A percentile compares a stretch with the other conserved stretches of the same genome.
phyloP scores from a whole-genome alignment of 2,888 invertebrate species.

The Odontothrips loti region DNA sequence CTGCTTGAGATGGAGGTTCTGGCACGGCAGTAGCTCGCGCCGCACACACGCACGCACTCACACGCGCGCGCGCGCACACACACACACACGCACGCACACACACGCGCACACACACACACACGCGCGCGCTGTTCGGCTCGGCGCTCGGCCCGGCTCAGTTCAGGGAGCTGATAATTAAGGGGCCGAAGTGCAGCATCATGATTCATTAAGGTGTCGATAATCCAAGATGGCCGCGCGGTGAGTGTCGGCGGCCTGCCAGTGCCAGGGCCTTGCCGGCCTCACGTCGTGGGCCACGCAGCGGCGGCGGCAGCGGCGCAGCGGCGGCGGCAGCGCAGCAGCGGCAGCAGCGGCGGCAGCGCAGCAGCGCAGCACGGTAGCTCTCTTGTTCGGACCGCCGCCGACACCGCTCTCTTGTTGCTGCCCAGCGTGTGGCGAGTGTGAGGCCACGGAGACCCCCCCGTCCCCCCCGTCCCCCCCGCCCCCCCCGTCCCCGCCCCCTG shows the following conservation, averaged over 20 bases:
- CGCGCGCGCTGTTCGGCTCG: slow-evolving; percentile 42
- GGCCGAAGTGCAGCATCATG: slow-evolving; percentile 27
- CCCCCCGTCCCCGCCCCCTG: background rate
- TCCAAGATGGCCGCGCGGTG: slow-evolving; percentile 44
- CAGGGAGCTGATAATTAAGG: slow-evolving; percentile 50
- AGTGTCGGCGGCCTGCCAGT: slow-evolving; percentile 49
- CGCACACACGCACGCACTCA: too few relatives aligned
- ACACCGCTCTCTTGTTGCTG: slow-evolving; percentile 44
- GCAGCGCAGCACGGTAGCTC: slow-evolving; percentile 41
- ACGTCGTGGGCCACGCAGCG: slow-evolving; percentile 49
- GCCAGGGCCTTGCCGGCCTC: slow-evolving; percentile 47
- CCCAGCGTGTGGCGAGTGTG: slow-evolving; percentile 44
- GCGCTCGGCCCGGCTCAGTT: slow-evolving; percentile 46
- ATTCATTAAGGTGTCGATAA: slow-evolving; percentile 26
- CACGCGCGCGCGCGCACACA: too few relatives aligned
- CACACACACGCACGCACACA: too few relatives aligned
- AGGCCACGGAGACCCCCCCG: background rate
- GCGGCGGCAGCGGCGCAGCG: slow-evolving; percentile 45
- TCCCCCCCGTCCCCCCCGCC: background rate
- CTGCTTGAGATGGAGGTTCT: too few relatives aligned
- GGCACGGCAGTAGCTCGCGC: too few relatives aligned
- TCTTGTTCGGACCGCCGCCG: slow-evolving; percentile 44
- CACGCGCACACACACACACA: too few relatives aligned
- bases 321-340: background rate
- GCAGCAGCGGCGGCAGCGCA: slow-evolving; percentile 36